Conservation (phyloP, 2,888 invertebrate genomes). For the Chrysopilus asiliformis region DNA sequence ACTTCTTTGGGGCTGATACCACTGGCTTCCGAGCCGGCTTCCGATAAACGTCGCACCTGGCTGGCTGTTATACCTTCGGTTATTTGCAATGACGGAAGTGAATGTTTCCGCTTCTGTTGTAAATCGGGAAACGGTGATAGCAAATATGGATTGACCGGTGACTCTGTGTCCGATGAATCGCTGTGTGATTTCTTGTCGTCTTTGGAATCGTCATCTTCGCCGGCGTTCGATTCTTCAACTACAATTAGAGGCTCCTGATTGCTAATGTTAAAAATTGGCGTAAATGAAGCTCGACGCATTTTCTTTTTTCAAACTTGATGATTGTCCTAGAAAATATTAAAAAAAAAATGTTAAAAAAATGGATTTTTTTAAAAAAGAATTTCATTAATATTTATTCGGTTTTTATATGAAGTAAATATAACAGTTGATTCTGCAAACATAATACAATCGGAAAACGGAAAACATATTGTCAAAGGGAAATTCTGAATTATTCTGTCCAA, state of each 20-base stretch:
- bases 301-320: constrained; percentile 20
- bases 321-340: constrained; percentile 10
- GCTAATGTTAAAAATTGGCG: constrained; percentile 41
- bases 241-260: constrained; percentile 69
- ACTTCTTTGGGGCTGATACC: constrained; percentile 67
- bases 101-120: constrained; percentile 64
- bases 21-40: constrained; percentile 58
- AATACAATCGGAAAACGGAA: no score
- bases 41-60: constrained; percentile 70
- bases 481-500: no score
- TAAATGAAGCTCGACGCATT: constrained; percentile 59
- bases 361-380: no score
- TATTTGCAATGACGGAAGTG: constrained; percentile 70
- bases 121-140: constrained; percentile 67
- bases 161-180: constrained; percentile 52
- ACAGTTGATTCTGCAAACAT: no score
- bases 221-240: constrained; percentile 60
- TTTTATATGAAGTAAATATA: no score
- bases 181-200: constrained; percentile 38
- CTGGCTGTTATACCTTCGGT: constrained; percentile 76
- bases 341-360: no score
- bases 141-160: constrained; percentile 67
- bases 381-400: no score
- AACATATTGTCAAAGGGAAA: no score
- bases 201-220: constrained; percentile 48